These are phyloP conservation scores for Neuroscelio doddi DNA, from an alignment of 2,888 invertebrate genomes.

Conservation along the genomic window DNA sequence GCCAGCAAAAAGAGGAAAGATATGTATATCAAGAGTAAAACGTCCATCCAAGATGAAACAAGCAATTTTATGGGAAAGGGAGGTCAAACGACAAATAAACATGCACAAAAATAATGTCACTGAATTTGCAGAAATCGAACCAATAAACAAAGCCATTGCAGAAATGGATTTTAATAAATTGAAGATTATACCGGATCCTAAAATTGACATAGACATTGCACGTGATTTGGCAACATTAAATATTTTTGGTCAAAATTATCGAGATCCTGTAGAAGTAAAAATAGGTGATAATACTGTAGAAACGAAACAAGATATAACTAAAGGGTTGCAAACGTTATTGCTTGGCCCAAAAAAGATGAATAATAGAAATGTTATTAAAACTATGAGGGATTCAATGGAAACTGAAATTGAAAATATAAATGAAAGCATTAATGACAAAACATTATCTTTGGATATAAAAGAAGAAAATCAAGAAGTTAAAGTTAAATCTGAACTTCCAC, in stretches of 20 bases:
- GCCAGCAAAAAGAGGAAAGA: slow-evolving; percentile 10
- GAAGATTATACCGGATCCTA: slow-evolving; percentile 13
- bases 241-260: slow-evolving; percentile 16
- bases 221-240: slow-evolving; percentile 13
- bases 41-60: slow-evolving; percentile 17
- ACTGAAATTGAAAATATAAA: not conserved
- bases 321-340: slow-evolving; percentile 13
- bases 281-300: slow-evolving; percentile 20
- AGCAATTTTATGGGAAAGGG: slow-evolving; percentile 20
- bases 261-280: not conserved
- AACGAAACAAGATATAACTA: slow-evolving; percentile 4
- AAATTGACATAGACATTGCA: slow-evolving; percentile 7
- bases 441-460: not conserved
- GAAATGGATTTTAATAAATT: slow-evolving; percentile 10
- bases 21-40: slow-evolving; percentile 21
- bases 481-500: not conserved
- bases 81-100: slow-evolving; percentile 5
- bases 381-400: not conserved
- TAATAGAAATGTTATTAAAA: not conserved
- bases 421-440: not conserved
- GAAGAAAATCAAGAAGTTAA: not conserved
- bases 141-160: not conserved
- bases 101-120: not conserved
- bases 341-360: slow-evolving; percentile 11
- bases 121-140: not conserved